These are phyloP conservation scores for Lordiphosa clarofinis DNA, from an alignment of 1,140 invertebrate genomes.

Conservation along the genomic window DNA sequence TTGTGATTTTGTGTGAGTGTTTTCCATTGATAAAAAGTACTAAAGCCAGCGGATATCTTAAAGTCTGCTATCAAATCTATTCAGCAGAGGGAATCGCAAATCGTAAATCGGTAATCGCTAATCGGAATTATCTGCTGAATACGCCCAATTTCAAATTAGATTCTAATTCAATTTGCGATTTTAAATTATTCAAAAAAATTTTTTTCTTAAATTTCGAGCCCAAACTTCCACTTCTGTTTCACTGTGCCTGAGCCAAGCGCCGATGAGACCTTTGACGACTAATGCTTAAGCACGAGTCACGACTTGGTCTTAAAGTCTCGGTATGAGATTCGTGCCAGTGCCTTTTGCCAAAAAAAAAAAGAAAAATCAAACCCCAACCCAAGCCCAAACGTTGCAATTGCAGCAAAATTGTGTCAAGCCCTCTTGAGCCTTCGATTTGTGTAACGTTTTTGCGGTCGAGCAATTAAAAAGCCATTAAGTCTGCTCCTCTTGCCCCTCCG, in stretches of 20 bases:
- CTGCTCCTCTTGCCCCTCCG: background rate
- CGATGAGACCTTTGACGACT: constrained; percentile 40
- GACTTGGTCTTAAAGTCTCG: constrained; percentile 73
- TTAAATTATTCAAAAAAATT: no score
- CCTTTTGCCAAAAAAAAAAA: constrained; percentile 23
- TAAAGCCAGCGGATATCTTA: no score
- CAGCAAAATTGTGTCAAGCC: constrained; percentile 71
- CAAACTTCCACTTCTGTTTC: background rate
- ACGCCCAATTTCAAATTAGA: no score
- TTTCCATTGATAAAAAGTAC: no score
- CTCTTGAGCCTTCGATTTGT: constrained; percentile 57
- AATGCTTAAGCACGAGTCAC: constrained; percentile 77
- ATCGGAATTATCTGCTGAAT: no score
- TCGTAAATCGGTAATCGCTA: no score
- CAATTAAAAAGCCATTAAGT: constrained; percentile 75
- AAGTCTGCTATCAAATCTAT: no score
- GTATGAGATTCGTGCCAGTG: constrained; percentile 70
- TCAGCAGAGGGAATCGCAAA: no score
- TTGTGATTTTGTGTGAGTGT: no score
- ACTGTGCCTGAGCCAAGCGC: constrained; percentile 17
- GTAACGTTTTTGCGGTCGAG: constrained; percentile 35
- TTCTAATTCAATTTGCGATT: no score
- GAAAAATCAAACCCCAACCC: constrained; percentile 7
- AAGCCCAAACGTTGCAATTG: constrained; percentile 61
- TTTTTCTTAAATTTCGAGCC: no score